A percentile compares a stretch with the other conserved stretches of the same genome.
These are phyloP conservation scores for Mormyrus lacerda DNA, from an alignment of 2,113 vertebrate genomes.

Conservation along the genomic window DNA sequence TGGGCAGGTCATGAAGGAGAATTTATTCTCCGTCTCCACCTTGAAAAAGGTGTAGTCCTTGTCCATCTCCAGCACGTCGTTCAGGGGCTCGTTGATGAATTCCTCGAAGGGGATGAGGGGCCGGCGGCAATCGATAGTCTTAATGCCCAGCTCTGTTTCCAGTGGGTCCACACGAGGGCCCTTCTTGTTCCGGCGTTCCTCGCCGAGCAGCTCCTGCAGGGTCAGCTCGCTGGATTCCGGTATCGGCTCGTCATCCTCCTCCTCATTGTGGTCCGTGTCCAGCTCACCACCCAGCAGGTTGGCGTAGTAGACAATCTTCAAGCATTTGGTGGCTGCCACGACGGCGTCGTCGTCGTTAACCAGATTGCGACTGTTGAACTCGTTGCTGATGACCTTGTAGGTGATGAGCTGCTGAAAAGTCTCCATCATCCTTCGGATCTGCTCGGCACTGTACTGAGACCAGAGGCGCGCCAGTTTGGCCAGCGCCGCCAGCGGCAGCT, in stretches of 20 bases:
- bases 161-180: constrained; percentile 83
- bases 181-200: constrained; percentile 88
- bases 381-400: constrained; percentile 92
- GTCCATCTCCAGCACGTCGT: constrained; percentile 98
- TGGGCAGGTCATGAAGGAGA: constrained; percentile 97
- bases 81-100: constrained; percentile 93
- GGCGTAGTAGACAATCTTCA: constrained; percentile 96
- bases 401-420: constrained; percentile 99
- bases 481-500: constrained; percentile 81
- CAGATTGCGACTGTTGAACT: constrained; percentile 81
- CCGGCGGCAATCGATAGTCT: constrained; percentile 78
- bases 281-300: constrained; percentile 85
- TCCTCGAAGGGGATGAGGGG: constrained; percentile 92
- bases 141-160: constrained; percentile 86
- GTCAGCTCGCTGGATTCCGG: constrained; percentile 82
- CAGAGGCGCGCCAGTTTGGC: constrained; percentile 82
- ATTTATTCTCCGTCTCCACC: constrained; percentile 94
- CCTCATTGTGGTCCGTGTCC: constrained; percentile 83
- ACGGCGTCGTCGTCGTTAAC: constrained; percentile 93
- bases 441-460: constrained; percentile 74
- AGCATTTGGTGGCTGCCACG: constrained; percentile 89
- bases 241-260: constrained; percentile 87
- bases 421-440: constrained; percentile 89
- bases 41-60: constrained; percentile 99
- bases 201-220: constrained; percentile 88